Conservation (phyloP, 2,113 vertebrate species). For the Bolborhynchus lineola region DNA sequence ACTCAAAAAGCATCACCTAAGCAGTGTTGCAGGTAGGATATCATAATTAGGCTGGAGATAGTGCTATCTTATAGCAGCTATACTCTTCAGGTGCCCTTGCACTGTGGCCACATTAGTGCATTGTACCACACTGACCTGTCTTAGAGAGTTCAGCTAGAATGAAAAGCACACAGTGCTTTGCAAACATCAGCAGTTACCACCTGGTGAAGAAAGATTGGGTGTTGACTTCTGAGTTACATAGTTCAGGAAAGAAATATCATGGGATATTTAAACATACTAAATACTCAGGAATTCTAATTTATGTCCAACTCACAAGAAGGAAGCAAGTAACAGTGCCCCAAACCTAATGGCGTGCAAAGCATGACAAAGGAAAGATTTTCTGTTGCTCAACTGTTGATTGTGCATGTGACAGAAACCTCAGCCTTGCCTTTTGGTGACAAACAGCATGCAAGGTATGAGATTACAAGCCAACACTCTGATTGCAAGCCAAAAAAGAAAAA, state of each 20-base stretch:
- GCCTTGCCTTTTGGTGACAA: background rate
- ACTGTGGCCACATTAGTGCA: accelerated
- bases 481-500: background rate
- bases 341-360: background rate
- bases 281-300: background rate
- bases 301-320: background rate
- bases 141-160: background rate
- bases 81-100: background rate
- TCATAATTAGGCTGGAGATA: background rate
- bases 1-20: background rate
- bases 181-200: background rate
- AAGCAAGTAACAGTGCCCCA: background rate
- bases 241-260: background rate
- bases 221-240: background rate
- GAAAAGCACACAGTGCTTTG: background rate
- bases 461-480: background rate
- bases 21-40: background rate
- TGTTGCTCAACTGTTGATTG: background rate
- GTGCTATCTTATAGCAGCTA: background rate
- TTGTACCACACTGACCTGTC: background rate
- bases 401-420: background rate
- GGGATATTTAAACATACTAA: background rate
- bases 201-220: background rate
- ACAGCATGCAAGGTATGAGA: background rate
- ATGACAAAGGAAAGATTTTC: background rate